Base-by-base conservation (phyloP, 2,888 invertebrate genomes). In the Galeruca laticollis region DNA sequence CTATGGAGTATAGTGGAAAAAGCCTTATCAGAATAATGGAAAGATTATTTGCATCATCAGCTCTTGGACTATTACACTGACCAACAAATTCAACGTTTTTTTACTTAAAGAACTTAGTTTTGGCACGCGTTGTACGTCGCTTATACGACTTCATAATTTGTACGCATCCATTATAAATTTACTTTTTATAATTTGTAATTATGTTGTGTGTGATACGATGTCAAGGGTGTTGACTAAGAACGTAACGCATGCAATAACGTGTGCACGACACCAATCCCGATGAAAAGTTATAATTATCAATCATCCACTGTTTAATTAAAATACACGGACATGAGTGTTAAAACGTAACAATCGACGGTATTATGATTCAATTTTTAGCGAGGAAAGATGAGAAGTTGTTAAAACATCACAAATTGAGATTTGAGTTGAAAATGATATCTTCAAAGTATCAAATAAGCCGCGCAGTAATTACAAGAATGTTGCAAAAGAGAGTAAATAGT, bases 251-350 rank as follows among this genome's bases (percentile, higher is more conserved):
- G 76, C 77, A 71, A 74, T 37, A 62, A 63, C 43, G 57, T 66
- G 31, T 52, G 47, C 67, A 60, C 65, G 68, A 76, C 75, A 74
- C 72, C 70, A 71, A 75, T 68, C 73, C 67, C 65, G 75, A 76
- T 74, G 80, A 80, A 77, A 79, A 76, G 74, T 78, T 76, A 79
- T 79, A 77, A 79, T 56, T 51, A 43, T 68, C 20, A 57, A 62
- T 62, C 62, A 62, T 57, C 35, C 26, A 59, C 43, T 63, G 40
- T 60, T 40, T 68, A 56, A 64, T 64, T 43, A 57, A 64, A 64
- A 64, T 47, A 56, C 57, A 64, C 74, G 43, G 47, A 47, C 64
- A 64, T 75, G 47, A 64, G 64, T 47, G 64, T 18, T 13, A 20
- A 57, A 64, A 56, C 20, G 10, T 56, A 35, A 52, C 35, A 52